A percentile compares a stretch with the other conserved stretches of the same genome.
Evolutionary conservation across 2,113 vertebrate species (phyloP).

Genomic region (Macrotus californicus): DNA sequence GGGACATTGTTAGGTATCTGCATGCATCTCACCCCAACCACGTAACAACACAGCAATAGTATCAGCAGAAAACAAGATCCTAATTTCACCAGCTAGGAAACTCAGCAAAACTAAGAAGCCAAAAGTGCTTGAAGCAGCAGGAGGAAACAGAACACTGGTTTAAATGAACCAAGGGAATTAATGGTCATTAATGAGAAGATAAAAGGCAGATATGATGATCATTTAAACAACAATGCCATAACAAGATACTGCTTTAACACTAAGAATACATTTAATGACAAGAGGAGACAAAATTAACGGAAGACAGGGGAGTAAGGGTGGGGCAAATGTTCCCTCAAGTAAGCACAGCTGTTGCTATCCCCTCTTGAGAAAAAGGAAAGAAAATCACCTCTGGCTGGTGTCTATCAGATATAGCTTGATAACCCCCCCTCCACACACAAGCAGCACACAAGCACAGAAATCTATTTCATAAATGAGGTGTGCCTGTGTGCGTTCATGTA

Average conservation of each 20-base stretch:
- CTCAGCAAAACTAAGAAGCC: constrained; percentile 62
- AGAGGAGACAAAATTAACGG: neutral
- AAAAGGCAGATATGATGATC: neutral
- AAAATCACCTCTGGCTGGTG: neutral
- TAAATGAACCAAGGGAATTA: constrained; percentile 28
- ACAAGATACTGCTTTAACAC: neutral
- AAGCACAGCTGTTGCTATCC: neutral
- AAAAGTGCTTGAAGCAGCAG: constrained; percentile 57
- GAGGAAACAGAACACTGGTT: constrained; percentile 17
- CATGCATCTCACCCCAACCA: neutral
- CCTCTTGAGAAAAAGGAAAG: neutral
- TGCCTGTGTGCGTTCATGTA: neutral
- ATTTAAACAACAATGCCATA: neutral
- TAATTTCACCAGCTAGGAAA: constrained; percentile 64
- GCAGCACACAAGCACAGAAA: neutral
- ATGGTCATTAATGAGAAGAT: neutral
- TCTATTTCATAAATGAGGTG: neutral
- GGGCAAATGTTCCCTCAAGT: neutral
- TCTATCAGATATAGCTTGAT: neutral
- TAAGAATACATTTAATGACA: neutral
- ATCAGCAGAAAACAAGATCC: constrained; percentile 52
- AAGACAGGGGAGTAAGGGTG: neutral
- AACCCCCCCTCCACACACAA: no score
- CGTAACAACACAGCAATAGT: neutral
- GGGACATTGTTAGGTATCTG: neutral